Percentiles rank a stretch among this genome's conserved stretches.
Evolutionary conservation across 2,888 invertebrate species (phyloP).

Genomic region (Doris montereyensis): DNA sequence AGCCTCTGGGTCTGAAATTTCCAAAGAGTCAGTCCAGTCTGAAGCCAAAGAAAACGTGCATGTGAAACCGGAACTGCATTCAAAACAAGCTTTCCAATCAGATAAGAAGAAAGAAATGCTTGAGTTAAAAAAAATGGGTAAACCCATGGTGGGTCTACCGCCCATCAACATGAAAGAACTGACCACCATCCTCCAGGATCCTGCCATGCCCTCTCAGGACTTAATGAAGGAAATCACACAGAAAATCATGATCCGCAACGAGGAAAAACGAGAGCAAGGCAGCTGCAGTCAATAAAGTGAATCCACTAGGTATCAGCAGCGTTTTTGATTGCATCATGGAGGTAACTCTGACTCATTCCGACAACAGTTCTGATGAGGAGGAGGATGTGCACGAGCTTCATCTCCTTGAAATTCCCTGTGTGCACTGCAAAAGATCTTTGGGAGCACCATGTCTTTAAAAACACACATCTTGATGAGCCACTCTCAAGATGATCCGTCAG

Average conservation of each 20-base stretch:
- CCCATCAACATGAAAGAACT: slow-evolving; percentile 32
- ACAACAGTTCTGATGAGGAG: slow-evolving; percentile 37
- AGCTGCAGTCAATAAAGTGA: slow-evolving; percentile 1
- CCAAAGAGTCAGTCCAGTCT: no score
- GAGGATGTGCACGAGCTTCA: slow-evolving; percentile 37
- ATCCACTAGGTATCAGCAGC: slow-evolving; percentile 35
- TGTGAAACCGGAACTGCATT: not conserved
- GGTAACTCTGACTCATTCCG: slow-evolving; percentile 35
- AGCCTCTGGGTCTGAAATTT: no score
- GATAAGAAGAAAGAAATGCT: not conserved
- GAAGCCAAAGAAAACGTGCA: not conserved
- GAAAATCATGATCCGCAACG: slow-evolving; percentile 20
- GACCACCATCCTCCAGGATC: slow-evolving; percentile 21
- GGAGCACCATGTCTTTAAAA: slow-evolving; percentile 42
- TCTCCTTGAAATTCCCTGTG: slow-evolving; percentile 39
- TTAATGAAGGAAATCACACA: slow-evolving; percentile 38
- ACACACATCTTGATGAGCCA: slow-evolving; percentile 45
- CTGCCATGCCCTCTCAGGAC: slow-evolving; percentile 37
- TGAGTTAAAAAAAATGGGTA: not conserved
- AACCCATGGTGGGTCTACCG: slow-evolving; percentile 15
- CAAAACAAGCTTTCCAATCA: not conserved
- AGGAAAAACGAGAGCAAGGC: slow-evolving; percentile 24
- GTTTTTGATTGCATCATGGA: slow-evolving; percentile 43
- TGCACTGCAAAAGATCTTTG: slow-evolving; percentile 42
- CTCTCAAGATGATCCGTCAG: slow-evolving; percentile 38